Conservation (phyloP, 2,797 vertebrate genomes). For the Tangara arthus region DNA sequence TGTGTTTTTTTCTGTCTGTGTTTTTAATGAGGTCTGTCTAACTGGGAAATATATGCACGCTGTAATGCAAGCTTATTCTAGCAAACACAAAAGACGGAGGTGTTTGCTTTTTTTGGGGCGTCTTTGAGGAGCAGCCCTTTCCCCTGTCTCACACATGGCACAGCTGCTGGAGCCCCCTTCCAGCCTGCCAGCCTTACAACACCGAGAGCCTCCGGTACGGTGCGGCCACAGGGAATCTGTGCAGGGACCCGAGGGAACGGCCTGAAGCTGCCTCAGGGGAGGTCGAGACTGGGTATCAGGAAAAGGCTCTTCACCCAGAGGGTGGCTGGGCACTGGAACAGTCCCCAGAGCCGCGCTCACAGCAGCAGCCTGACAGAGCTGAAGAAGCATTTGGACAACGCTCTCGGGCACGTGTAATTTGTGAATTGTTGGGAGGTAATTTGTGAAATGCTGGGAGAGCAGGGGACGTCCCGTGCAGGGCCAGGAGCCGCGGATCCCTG, state of each 20-base stretch:
- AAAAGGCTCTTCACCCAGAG: neutral
- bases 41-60: rapidly evolving
- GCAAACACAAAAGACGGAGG: neutral
- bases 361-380: neutral
- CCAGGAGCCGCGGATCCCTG: rapidly evolving
- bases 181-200: neutral
- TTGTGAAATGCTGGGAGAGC: neutral
- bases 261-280: neutral
- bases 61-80: neutral
- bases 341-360: rapidly evolving
- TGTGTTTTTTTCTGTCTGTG: neutral
- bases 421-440: too few species aligned
- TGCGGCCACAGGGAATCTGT: rapidly evolving
- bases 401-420: neutral
- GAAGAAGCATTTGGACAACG: neutral
- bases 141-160: rapidly evolving
- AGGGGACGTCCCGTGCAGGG: neutral
- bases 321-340: neutral
- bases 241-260: rapidly evolving
- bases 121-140: neutral
- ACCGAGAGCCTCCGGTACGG: rapidly evolving
- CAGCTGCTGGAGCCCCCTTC: rapidly evolving
- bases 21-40: neutral
- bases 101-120: rapidly evolving
- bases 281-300: rapidly evolving